These are phyloP conservation scores for Uloborus plumipes DNA, from an alignment of 2,888 invertebrate species.

Conservation along the genomic window DNA sequence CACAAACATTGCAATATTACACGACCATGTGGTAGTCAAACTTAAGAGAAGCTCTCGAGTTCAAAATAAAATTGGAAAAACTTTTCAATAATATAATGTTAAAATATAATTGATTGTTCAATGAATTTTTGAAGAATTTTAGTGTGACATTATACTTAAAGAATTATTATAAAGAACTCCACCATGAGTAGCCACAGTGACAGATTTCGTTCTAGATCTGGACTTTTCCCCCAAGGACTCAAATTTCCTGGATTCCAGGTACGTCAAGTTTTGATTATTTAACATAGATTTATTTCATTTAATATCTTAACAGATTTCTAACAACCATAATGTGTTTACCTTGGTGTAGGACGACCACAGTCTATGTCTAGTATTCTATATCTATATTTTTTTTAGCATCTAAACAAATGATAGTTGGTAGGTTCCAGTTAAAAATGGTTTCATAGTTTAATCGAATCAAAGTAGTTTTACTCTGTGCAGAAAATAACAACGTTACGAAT, in stretches of 20 bases:
- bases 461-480: too few species aligned
- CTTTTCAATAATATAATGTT: background rate
- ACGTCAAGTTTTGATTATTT: background rate
- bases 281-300: too few species aligned
- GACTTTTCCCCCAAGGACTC: slow-evolving; percentile 44
- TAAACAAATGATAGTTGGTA: too few species aligned
- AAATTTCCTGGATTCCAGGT: slow-evolving; percentile 60
- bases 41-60: background rate
- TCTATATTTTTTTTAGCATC: background rate
- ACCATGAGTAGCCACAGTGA: slow-evolving; percentile 58
- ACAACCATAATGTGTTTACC: background rate
- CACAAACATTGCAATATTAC: too few species aligned
- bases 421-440: too few species aligned
- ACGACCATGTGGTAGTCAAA: background rate
- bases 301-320: background rate
- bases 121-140: background rate
- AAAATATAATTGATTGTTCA: background rate
- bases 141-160: background rate
- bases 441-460: too few species aligned
- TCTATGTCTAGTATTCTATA: background rate
- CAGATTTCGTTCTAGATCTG: slow-evolving; percentile 31
- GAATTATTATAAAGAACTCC: background rate
- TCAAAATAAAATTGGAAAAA: background rate
- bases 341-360: too few species aligned
- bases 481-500: too few species aligned